Evolutionary conservation across 2,113 vertebrate species (phyloP).

Genomic region (Apodemus speciosus): DNA sequence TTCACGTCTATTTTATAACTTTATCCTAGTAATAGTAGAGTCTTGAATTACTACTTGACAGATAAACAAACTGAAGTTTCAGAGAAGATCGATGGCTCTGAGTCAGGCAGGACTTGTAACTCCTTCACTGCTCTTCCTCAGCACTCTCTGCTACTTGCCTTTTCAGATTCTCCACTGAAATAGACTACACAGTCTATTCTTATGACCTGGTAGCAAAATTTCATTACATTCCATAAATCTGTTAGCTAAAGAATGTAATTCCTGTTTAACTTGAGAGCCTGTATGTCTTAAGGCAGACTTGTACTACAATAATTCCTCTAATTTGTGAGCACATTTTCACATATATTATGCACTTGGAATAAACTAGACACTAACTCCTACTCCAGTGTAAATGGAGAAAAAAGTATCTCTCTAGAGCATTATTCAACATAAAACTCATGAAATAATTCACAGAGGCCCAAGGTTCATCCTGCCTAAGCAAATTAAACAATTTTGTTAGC

Average conservation of each 20-base stretch:
- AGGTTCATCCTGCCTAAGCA: constrained; percentile 76
- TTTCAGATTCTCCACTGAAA: constrained; percentile 68
- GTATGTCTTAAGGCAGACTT: constrained; percentile 79
- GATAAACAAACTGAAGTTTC: constrained; percentile 50
- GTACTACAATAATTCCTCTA: constrained; percentile 78
- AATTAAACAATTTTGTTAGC: constrained; percentile 81
- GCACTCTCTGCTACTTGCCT: constrained; percentile 51
- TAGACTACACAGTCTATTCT: constrained; percentile 71
- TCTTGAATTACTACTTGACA: constrained; percentile 60
- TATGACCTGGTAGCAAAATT: constrained; percentile 75
- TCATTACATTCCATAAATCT: constrained; percentile 81
- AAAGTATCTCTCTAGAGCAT: constrained; percentile 78
- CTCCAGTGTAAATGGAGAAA: constrained; percentile 74
- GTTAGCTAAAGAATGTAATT: constrained; percentile 81
- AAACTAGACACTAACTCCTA: constrained; percentile 79
- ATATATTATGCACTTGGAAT: constrained; percentile 81
- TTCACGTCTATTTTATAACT: constrained; percentile 54
- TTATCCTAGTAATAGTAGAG: constrained; percentile 35
- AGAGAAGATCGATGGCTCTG: constrained; percentile 52
- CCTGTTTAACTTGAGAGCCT: constrained; percentile 79
- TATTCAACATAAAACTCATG: constrained; percentile 78
- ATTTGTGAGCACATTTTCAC: constrained; percentile 79
- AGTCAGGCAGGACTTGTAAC: constrained; percentile 20
- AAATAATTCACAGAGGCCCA: constrained; percentile 76
- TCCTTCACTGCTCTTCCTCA: constrained; percentile 59